These are phyloP conservation scores for Callithrix jacchus DNA, from an alignment of 2,113 vertebrate genomes.

Conservation along the genomic window DNA sequence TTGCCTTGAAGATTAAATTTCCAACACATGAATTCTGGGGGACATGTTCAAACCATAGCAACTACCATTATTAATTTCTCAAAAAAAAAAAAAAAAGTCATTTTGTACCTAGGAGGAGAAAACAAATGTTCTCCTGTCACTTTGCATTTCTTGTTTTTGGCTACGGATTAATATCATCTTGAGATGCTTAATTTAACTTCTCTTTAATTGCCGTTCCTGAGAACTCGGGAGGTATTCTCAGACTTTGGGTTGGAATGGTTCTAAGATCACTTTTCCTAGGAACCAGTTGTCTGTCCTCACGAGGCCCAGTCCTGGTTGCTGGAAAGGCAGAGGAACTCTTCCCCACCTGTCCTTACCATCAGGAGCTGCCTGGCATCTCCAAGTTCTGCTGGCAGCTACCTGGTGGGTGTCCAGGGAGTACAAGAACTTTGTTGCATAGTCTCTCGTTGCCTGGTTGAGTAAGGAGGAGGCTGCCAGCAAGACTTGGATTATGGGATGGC, in stretches of 20 bases:
- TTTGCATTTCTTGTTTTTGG: neutral
- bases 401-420: neutral
- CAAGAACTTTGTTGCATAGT: neutral
- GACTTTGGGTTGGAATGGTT: neutral
- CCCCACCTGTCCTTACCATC: neutral
- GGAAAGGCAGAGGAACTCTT: neutral
- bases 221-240: neutral
- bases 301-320: accelerated
- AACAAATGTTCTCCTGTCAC: neutral
- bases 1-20: neutral
- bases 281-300: neutral
- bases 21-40: neutral
- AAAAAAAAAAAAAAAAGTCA: neutral
- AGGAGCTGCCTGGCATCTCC: neutral
- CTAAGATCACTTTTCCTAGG: neutral
- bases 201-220: neutral
- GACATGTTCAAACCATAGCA: neutral
- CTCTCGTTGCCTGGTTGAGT: neutral
- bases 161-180: neutral
- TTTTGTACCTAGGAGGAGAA: neutral
- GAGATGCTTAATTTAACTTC: neutral
- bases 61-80: neutral
- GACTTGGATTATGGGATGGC: neutral
- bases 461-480: neutral
- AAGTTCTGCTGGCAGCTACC: neutral